Evolutionary conservation across 2,797 vertebrate genomes (phyloP).

Genomic region (Heliangelus exortis): DNA sequence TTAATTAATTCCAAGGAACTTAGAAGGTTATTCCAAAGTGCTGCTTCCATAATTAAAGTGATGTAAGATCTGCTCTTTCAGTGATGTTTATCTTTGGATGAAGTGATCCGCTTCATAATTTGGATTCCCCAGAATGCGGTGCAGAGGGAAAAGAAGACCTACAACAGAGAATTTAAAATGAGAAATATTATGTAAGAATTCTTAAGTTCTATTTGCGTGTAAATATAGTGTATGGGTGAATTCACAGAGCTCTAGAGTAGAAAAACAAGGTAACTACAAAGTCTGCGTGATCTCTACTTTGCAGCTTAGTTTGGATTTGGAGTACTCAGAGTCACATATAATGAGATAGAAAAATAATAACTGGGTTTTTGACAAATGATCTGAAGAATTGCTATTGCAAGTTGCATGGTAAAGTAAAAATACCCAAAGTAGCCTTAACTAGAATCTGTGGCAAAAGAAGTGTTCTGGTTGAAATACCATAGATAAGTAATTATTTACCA

Average conservation of each 20-base stretch:
- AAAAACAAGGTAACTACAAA: background rate
- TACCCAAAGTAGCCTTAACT: background rate
- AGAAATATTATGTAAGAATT: background rate
- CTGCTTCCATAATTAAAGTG: background rate
- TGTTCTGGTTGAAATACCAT: background rate
- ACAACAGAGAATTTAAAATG: constrained; percentile 60
- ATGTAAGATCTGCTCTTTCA: constrained; percentile 58
- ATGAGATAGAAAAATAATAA: background rate
- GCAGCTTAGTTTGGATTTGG: background rate
- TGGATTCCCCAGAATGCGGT: constrained; percentile 87
- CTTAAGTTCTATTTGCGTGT: background rate
- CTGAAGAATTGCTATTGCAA: background rate
- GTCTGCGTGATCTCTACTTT: background rate
- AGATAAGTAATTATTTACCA: background rate
- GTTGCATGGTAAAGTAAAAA: background rate
- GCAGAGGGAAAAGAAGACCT: constrained; percentile 88
- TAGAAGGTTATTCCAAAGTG: background rate
- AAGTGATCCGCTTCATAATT: constrained; percentile 72
- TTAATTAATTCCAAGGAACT: background rate
- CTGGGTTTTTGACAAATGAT: background rate
- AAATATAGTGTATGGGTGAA: background rate
- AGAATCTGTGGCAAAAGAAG: background rate
- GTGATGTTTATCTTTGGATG: constrained; percentile 73
- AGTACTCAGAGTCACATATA: background rate
- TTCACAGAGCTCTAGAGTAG: background rate